Evolutionary conservation across 2,113 vertebrate genomes (phyloP).

Genomic region (Pygoscelis antarcticus): DNA sequence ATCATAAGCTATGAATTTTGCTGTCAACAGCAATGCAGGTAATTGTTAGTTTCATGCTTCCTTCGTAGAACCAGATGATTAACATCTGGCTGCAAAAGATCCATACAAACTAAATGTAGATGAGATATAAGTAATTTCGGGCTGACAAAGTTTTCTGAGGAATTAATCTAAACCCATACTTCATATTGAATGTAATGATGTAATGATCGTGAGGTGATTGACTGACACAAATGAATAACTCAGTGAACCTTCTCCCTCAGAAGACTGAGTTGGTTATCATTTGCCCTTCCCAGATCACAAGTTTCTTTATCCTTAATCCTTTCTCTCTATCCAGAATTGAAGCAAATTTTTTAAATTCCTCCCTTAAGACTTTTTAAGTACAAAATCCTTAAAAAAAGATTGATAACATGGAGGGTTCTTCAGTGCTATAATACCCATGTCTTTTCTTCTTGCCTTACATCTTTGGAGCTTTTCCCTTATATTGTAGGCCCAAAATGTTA

Average conservation of each 20-base stretch:
- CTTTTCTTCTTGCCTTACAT: neutral
- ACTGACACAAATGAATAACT: neutral
- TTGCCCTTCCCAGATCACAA: neutral
- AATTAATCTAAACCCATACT: neutral
- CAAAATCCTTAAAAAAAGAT: neutral
- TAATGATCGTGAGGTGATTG: neutral
- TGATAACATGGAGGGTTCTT: neutral
- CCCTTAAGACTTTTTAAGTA: neutral
- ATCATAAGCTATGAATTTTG: slow-evolving; percentile 16
- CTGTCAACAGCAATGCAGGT: slow-evolving; percentile 9
- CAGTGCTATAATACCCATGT: neutral
- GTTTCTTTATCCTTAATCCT: neutral
- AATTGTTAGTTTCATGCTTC: slow-evolving; percentile 23
- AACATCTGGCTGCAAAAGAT: slow-evolving; percentile 11
- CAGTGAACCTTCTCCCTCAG: neutral
- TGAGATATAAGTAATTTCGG: neutral
- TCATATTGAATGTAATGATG: neutral
- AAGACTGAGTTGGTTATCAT: neutral
- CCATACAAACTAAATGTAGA: neutral
- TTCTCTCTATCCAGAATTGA: neutral
- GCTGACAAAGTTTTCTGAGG: neutral
- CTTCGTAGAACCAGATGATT: neutral
- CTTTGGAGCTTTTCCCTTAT: neutral
- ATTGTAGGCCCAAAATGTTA: neutral
- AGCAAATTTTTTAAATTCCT: neutral